phyloP scores from a whole-genome alignment of 2,797 vertebrate species.

The Labeo calbasu region DNA sequence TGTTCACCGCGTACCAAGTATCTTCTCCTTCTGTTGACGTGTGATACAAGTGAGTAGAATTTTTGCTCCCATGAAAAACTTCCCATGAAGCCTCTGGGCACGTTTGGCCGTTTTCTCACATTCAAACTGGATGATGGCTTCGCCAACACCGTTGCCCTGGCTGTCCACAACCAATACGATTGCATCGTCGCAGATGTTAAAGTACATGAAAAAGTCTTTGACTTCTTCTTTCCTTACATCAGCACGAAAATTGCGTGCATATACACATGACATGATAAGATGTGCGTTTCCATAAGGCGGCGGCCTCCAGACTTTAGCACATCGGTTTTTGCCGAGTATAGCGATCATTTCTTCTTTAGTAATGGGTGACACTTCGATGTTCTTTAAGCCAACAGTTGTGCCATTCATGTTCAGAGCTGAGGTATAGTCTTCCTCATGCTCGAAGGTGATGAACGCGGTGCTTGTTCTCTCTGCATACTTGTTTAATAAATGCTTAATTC shows the following conservation, averaged over 20 bases:
- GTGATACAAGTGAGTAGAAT: constrained; percentile 84
- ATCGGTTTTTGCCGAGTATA: constrained; percentile 63
- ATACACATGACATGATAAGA: constrained; percentile 60
- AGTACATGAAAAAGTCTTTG: constrained; percentile 78
- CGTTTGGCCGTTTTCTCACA: constrained; percentile 77
- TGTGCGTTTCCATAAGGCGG: not conserved
- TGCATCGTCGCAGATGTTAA: constrained; percentile 73
- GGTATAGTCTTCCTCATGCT: constrained; percentile 78
- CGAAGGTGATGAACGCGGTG: constrained; percentile 85
- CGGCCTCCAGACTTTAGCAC: not conserved
- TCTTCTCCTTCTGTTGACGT: constrained; percentile 79
- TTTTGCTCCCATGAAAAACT: constrained; percentile 79
- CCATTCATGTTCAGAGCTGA: constrained; percentile 83
- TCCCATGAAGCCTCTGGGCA: constrained; percentile 80
- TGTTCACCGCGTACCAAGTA: constrained; percentile 56
- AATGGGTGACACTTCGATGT: constrained; percentile 82
- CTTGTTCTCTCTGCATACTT: constrained; percentile 80
- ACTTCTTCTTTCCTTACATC: constrained; percentile 83
- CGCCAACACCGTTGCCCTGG: constrained; percentile 81
- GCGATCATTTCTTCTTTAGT: constrained; percentile 80
- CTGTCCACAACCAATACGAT: constrained; percentile 82
- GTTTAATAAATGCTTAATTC: constrained; percentile 84
- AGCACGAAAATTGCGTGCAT: constrained; percentile 84
- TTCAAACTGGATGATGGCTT: constrained; percentile 85
- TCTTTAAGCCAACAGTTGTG: constrained; percentile 74